These are phyloP conservation scores for Phylloscopus trochiloides DNA, from an alignment of 2,113 vertebrate genomes.

Conservation along the genomic window DNA sequence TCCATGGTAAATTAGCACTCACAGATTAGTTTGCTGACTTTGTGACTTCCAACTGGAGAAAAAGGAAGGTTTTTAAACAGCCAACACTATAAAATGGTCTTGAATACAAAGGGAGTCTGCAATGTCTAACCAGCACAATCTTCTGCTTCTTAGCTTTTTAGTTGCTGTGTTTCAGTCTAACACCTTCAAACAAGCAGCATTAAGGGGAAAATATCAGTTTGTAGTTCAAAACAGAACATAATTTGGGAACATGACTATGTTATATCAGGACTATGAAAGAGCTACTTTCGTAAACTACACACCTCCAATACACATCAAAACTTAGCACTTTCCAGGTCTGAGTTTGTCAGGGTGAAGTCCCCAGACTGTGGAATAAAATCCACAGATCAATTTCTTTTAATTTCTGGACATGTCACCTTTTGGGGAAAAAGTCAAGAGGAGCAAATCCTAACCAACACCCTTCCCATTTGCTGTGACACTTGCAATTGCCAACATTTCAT, in stretches of 20 bases:
- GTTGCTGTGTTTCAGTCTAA: background rate
- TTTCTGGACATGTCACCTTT: background rate
- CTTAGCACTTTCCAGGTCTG: background rate
- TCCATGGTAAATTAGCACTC: background rate
- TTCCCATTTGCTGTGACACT: background rate
- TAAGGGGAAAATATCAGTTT: background rate
- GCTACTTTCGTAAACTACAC: background rate
- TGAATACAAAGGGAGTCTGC: background rate
- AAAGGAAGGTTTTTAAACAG: background rate
- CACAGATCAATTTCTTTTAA: background rate
- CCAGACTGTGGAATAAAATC: background rate
- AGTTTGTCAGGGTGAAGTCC: background rate
- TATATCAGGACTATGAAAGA: background rate
- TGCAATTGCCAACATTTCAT: background rate
- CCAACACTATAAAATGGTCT: background rate
- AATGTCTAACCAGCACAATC: background rate
- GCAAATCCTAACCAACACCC: background rate
- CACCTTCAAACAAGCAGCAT: background rate
- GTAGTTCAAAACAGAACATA: background rate
- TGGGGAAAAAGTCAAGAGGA: background rate
- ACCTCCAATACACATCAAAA: background rate
- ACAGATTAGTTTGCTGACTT: background rate
- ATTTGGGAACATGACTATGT: background rate
- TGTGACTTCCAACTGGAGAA: background rate
- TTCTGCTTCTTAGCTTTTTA: background rate